Conservation (phyloP, 2,113 vertebrate genomes). For the Pavo muticus region DNA sequence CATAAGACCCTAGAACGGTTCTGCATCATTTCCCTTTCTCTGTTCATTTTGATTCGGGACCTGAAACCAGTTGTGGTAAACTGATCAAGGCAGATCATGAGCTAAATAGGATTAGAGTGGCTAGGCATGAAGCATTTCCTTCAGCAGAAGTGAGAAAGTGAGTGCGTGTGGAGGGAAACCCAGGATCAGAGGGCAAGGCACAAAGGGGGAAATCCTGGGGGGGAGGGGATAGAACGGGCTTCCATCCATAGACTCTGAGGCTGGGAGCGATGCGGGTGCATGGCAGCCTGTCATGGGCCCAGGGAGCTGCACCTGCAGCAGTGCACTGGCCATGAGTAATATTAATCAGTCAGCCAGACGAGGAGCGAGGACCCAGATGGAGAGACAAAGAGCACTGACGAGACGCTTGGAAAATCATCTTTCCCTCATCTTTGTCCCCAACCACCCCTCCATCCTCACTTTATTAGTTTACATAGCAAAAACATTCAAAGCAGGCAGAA, state of each 20-base stretch:
- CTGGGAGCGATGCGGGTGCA: neutral
- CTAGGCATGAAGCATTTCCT: neutral
- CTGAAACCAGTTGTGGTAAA: constrained; percentile 23
- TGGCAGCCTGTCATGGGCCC: neutral
- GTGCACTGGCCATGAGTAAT: neutral
- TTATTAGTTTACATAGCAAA: neutral
- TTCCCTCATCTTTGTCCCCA: neutral
- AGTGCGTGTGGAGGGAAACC: neutral
- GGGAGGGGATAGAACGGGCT: neutral
- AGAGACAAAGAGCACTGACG: neutral
- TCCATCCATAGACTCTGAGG: neutral
- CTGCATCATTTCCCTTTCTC: neutral
- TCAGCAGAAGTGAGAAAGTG: neutral
- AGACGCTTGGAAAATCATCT: neutral
- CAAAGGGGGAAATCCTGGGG: neutral
- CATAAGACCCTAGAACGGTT: neutral
- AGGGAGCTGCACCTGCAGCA: constrained; percentile 57
- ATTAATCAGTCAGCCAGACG: neutral
- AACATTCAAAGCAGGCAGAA: neutral
- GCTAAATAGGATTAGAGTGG: constrained; percentile 1
- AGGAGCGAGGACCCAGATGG: constrained; percentile 31
- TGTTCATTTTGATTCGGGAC: neutral
- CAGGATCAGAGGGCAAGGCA: neutral
- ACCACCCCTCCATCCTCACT: neutral
- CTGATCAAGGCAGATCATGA: constrained; percentile 1